Base-by-base conservation (phyloP, 2,797 vertebrate genomes). In the Cygnus olor region DNA sequence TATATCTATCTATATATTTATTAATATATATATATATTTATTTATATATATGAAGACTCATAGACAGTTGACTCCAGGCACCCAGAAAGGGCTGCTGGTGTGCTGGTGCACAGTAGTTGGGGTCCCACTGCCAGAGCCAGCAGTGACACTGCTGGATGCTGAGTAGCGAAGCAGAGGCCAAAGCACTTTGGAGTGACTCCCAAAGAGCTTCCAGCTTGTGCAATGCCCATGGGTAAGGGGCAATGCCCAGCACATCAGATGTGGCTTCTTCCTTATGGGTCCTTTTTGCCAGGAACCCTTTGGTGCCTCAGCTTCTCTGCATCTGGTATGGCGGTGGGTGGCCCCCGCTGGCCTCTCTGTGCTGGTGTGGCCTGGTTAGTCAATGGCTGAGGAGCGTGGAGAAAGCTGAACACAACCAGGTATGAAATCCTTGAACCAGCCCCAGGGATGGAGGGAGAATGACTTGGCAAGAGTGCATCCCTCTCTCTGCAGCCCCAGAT, bases 321-420 rank as follows among this genome's bases (percentile, higher is more conserved):
- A 12, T 42, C 9, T n/a, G 28, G 5, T 47, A 7, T 7, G 8
- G 20, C 11, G 8, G 24, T 14, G 22, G 20, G 66, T 25, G 34
- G 11, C 3, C 22, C 13, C 42, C 38, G 8, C 28, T 44, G 32
- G 13, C 15, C 19, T 61, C 22, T 34, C 10, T 32, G 19, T 66
- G 19, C 58, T 45, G 6, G 2, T 8, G 16, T 28, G 32, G 9
- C 9, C 20, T 64, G 42, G 9, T 18, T 25, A 24, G 38, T 12
- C 57, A 45, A n/a, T 0, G 0, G 28, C 53, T 44, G 14, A 27
- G 53, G 47, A 44, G n/a, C 6, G 1, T 30, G 45, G 16, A 45
- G 19, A 49, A 27, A n/a, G 25, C 14, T 28, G 38, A 77, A 22
- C 7, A 57, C 9, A 69, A 6, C 6, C 13, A 10, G 13, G 17